These are phyloP conservation scores for Semicossyphus pulcher DNA, from an alignment of 2,113 vertebrate genomes.

Conservation along the genomic window DNA sequence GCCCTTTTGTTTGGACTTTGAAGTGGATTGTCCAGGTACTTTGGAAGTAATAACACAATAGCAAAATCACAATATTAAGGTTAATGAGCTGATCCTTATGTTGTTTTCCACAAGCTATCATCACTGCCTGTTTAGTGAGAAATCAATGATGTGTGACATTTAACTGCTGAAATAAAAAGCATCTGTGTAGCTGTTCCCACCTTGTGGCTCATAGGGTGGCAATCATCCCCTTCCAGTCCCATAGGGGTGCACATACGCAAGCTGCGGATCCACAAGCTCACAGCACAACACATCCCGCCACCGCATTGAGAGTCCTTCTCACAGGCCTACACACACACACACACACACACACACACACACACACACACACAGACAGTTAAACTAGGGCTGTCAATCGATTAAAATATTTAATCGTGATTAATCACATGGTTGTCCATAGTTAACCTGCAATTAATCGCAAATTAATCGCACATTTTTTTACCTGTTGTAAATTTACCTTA, in stretches of 20 bases:
- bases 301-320: slow-evolving; percentile 92
- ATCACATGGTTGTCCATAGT: too few relatives aligned
- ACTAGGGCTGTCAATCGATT: too few relatives aligned
- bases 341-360: slow-evolving; percentile 40
- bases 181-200: slow-evolving; percentile 76
- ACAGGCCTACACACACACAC: slow-evolving; percentile 81
- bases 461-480: too few relatives aligned
- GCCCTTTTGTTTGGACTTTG: too few relatives aligned
- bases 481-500: too few relatives aligned
- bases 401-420: too few relatives aligned
- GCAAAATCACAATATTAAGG: too few relatives aligned
- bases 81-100: too few relatives aligned
- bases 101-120: too few relatives aligned
- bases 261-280: slow-evolving; percentile 94
- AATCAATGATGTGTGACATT: not conserved
- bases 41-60: too few relatives aligned
- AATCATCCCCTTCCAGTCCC: slow-evolving; percentile 90
- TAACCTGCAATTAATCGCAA: too few relatives aligned
- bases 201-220: slow-evolving; percentile 93
- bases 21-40: too few relatives aligned
- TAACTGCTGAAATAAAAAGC: not conserved
- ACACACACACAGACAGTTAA: slow-evolving; percentile 31
- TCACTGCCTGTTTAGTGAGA: not conserved
- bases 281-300: slow-evolving; percentile 91
- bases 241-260: slow-evolving; percentile 92